Conservation (phyloP, 2,797 vertebrate species). For the Fistularia commersonii region DNA sequence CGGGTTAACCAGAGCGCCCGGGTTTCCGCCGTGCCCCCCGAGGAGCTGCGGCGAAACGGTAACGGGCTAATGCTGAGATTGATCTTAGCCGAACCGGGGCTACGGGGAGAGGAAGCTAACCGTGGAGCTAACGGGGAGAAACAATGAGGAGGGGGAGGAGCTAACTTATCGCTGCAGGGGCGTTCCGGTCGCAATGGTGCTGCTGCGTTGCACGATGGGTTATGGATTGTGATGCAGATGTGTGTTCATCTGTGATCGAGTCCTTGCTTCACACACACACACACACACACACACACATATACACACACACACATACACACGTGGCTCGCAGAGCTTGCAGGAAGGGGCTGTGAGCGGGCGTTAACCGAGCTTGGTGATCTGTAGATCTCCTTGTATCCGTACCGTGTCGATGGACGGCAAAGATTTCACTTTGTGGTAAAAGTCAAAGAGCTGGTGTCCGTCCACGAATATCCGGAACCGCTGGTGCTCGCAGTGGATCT, state of each 20-base stretch:
- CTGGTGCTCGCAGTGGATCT: conserved; percentile 98
- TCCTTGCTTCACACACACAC: conserved; percentile 49
- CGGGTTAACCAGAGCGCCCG: too few relatives aligned
- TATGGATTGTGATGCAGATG: conserved; percentile 18
- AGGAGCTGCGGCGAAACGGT: too few relatives aligned
- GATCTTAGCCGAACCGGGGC: too few relatives aligned
- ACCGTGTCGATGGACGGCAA: conserved; percentile 92
- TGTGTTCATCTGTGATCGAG: conserved; percentile 56
- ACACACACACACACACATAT: too few relatives aligned
- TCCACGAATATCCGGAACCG: conserved; percentile 98
- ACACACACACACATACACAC: too few relatives aligned
- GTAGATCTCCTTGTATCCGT: conserved; percentile 94
- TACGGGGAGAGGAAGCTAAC: too few relatives aligned
- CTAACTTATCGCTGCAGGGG: conserved; percentile 27
- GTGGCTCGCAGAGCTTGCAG: conserved; percentile 20
- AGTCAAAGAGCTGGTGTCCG: conserved; percentile 99
- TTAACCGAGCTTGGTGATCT: conserved; percentile 97
- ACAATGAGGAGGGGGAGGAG: conserved; percentile 14
- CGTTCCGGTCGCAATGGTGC: conserved; percentile 51
- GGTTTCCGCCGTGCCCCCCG: too few relatives aligned
- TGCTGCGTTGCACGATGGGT: conserved; percentile 58
- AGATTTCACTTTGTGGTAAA: conserved; percentile 97
- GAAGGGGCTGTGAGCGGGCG: conserved; percentile 10
- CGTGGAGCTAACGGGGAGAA: too few relatives aligned
- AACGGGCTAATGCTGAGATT: too few relatives aligned